A percentile compares a stretch with the other conserved stretches of the same genome.
phyloP scores from a whole-genome alignment of 2,113 vertebrate species.

The Nothoprocta pentlandii region DNA sequence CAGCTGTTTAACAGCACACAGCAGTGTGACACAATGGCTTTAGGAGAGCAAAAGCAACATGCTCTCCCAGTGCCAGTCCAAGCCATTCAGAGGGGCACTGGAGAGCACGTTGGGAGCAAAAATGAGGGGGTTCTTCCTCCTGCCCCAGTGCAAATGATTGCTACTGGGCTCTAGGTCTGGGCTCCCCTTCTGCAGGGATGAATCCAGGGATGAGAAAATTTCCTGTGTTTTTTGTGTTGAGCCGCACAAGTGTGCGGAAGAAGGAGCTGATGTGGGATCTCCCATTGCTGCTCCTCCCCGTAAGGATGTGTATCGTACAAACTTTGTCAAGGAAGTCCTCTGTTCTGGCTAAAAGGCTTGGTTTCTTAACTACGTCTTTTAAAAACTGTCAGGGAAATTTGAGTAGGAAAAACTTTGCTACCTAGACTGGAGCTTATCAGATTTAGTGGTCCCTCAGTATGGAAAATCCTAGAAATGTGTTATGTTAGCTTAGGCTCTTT shows the following conservation, averaged over 20 bases:
- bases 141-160: background rate
- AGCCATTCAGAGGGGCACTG: conserved; percentile 24
- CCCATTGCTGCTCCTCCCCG: background rate
- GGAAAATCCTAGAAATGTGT: background rate
- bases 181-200: background rate
- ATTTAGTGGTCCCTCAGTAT: background rate
- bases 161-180: background rate
- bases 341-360: background rate
- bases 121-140: background rate
- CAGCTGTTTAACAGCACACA: conserved; percentile 71
- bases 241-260: background rate
- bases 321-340: background rate
- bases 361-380: background rate
- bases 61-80: conserved; percentile 47
- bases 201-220: too few relatives aligned
- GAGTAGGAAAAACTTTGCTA: background rate
- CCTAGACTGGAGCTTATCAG: background rate
- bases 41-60: conserved; percentile 53
- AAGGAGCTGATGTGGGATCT: background rate
- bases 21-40: conserved; percentile 55
- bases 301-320: background rate
- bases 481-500: background rate
- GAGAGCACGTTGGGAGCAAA: conserved; percentile 58
- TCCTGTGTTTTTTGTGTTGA: background rate
- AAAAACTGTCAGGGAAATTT: background rate